Conservation (phyloP, 2,113 vertebrate genomes). For the Furnarius figulus region DNA sequence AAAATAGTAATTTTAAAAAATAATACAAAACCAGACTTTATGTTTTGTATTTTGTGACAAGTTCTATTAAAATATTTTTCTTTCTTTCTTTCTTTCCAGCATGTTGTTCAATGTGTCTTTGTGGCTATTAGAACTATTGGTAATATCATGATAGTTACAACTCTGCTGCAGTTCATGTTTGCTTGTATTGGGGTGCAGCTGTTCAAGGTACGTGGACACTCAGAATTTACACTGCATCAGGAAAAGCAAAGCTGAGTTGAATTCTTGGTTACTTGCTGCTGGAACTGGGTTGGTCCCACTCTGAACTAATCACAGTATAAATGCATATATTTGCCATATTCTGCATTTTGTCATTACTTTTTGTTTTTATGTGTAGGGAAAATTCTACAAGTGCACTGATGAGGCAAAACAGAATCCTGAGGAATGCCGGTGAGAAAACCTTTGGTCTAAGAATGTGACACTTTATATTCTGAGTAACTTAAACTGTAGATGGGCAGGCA, state of each 20-base stretch:
- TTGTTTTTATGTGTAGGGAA: slow-evolving; percentile 82
- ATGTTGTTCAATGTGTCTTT: slow-evolving; percentile 98
- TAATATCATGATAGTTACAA: slow-evolving; percentile 99
- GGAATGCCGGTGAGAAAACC: slow-evolving; percentile 88
- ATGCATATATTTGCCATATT: neutral
- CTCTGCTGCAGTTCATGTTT: slow-evolving; percentile 98
- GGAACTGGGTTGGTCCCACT: neutral
- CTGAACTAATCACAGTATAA: neutral
- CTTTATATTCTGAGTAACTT: neutral
- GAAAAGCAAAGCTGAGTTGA: neutral
- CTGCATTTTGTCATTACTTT: slow-evolving; percentile 14
- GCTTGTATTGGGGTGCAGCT: slow-evolving; percentile 98
- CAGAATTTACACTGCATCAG: neutral
- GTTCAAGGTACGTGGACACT: slow-evolving; percentile 85
- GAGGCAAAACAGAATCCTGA: slow-evolving; percentile 91
- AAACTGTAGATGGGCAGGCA: neutral
- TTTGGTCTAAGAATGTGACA: neutral
- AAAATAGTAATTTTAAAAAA: neutral
- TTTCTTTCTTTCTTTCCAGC: slow-evolving; percentile 73
- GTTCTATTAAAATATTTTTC: neutral
- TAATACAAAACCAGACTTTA: neutral
- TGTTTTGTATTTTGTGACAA: neutral
- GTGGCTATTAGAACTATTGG: slow-evolving; percentile 98
- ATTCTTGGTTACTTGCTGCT: neutral
- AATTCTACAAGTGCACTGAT: slow-evolving; percentile 96